Evolutionary conservation across 1,140 invertebrate species (phyloP), one percentile per base, ranked within the genome.

Genomic region (Aricia agestis): DNA sequence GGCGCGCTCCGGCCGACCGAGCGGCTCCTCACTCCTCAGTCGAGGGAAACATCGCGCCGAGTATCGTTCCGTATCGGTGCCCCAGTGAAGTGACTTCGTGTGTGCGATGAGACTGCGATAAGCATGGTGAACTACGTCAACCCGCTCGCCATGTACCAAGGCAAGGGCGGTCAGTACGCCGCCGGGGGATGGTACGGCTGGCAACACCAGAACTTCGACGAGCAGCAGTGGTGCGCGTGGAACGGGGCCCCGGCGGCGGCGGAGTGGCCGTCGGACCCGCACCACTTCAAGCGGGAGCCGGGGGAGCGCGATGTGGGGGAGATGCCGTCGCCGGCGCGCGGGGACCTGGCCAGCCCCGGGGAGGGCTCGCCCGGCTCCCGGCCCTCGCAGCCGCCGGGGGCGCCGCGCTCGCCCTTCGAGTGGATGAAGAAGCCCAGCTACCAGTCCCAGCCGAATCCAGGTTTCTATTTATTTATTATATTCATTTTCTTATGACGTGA

Each of bases 351-450:
- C 42, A 95, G 94, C 81, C 95, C 95, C 0, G 93, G 93, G 15
- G 93, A 92, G 72, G 91, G 91, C 19, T 91, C 89, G 6, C 88
- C 83, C 1, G 91, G 89, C 5, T 90, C 92, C 6, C 74, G 90
- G 66, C 89, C 91, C 0, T 90, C 92, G 25, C 92, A 93, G 74
- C 82, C 85, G 81, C 95, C 96, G 15, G 92, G 94, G 7, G 94
- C 95, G 2, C 93, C 94, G 15, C 92, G 95, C 15, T 96, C 95
- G 68, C 97, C 96, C 0, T 97, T 94, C 83, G 96, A 97, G 75
- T 98, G 97, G 97, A 97, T 98, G 94, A 97, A 96, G 83, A 97
- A 96, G 85, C 95, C 95, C 0, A 95, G 95, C 10, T 97, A 97
- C 84, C 96, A 97, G 82, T 94, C 91, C 65, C 95, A 96, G 81